Evolutionary conservation across 2,113 vertebrate species (phyloP).

Genomic region (Thalassarche chlororhynchos): DNA sequence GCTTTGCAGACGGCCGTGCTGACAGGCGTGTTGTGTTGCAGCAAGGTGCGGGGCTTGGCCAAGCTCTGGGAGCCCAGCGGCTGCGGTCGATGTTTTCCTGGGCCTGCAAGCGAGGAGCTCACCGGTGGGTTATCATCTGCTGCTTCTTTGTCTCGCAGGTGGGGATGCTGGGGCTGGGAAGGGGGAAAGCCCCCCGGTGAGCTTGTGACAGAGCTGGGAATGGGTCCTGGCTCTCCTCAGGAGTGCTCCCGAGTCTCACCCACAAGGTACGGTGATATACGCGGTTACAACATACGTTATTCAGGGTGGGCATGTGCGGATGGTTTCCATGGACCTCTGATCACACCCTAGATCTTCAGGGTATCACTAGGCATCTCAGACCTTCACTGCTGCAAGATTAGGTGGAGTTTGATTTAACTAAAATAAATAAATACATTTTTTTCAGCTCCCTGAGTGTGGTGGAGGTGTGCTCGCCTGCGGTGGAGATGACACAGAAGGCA

Average conservation of each 20-base stretch:
- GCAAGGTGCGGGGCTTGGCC: not conserved
- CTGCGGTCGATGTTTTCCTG: not conserved
- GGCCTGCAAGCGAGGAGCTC: accelerated
- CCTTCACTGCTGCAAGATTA: not conserved
- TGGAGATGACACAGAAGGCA: not conserved
- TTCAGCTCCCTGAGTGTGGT: accelerated
- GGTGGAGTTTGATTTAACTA: not conserved
- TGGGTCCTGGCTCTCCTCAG: not conserved
- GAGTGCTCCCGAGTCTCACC: accelerated
- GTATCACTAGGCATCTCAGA: not conserved
- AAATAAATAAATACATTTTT: accelerated
- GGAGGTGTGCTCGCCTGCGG: not conserved
- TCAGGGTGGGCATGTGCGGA: not conserved
- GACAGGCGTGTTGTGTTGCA: not conserved
- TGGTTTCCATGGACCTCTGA: not conserved
- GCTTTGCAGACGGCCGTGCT: not conserved
- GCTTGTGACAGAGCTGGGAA: not conserved
- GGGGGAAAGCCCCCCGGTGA: not conserved
- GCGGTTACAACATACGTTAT: accelerated
- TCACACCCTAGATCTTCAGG: not conserved
- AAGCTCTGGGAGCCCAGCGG: accelerated
- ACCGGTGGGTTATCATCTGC: accelerated
- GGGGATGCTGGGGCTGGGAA: not conserved
- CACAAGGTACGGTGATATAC: accelerated
- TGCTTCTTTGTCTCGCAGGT: not conserved